A percentile compares a stretch with the other conserved stretches of the same genome.
Evolutionary conservation across 2,113 vertebrate genomes (phyloP).

Genomic region (Malurus elegans): DNA sequence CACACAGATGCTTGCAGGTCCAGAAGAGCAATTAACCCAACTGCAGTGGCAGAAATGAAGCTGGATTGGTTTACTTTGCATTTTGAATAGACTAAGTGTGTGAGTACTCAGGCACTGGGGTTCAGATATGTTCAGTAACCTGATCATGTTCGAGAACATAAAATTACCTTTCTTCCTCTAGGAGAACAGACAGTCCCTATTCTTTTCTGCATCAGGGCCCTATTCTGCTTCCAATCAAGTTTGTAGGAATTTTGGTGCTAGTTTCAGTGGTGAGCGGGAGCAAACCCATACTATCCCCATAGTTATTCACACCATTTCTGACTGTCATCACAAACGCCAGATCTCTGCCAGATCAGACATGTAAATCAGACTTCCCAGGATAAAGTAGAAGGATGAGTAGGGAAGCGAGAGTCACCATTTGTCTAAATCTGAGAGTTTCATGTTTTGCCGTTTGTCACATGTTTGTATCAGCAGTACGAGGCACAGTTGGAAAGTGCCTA

Average conservation of each 20-base stretch:
- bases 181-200: not conserved
- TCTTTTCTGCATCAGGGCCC: not conserved
- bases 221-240: not conserved
- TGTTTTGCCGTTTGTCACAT: not conserved
- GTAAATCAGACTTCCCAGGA: not conserved
- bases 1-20: not conserved
- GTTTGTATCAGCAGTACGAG: not conserved
- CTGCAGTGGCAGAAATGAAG: not conserved
- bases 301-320: not conserved
- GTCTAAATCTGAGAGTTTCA: not conserved
- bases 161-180: not conserved
- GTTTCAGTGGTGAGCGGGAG: not conserved
- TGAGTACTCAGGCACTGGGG: not conserved
- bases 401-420: not conserved
- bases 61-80: not conserved
- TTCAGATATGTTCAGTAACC: not conserved
- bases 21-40: not conserved
- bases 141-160: not conserved
- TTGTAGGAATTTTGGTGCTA: not conserved
- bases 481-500: not conserved
- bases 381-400: not conserved
- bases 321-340: not conserved
- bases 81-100: not conserved
- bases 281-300: accelerated
- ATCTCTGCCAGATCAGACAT: not conserved